Evolutionary conservation across 2,888 invertebrate species (phyloP).

Genomic region (Horisme vitalbata): DNA sequence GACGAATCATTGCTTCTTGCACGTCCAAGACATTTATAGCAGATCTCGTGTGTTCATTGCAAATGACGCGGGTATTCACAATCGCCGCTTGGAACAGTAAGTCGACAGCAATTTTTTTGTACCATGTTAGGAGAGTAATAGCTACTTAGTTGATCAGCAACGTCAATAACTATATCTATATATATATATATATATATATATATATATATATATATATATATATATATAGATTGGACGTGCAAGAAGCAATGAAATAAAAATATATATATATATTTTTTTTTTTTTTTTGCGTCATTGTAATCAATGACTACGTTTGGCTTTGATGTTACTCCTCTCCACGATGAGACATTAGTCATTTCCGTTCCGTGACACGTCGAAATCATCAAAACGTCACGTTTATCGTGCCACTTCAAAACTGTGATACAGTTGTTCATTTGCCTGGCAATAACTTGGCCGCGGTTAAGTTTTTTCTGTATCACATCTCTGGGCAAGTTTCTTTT

Average conservation of each 20-base stretch:
- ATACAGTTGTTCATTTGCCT: slow-evolving; percentile 28
- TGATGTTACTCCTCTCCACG: not conserved
- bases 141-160: slow-evolving; percentile 11
- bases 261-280: too few species aligned
- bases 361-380: slow-evolving; percentile 33
- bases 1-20: slow-evolving; percentile 19
- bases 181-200: too few species aligned
- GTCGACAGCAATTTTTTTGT: slow-evolving; percentile 21
- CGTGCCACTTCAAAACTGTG: slow-evolving; percentile 33
- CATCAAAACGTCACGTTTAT: slow-evolving; percentile 31
- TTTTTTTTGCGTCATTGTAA: slow-evolving; percentile 9
- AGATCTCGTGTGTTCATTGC: slow-evolving; percentile 15
- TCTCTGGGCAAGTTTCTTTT: slow-evolving; percentile 26
- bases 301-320: slow-evolving; percentile 6
- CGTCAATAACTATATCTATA: slow-evolving; percentile 16
- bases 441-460: slow-evolving; percentile 21
- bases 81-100: slow-evolving; percentile 16
- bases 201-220: too few species aligned
- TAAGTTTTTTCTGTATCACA: slow-evolving; percentile 21
- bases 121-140: slow-evolving; percentile 11
- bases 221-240: too few species aligned
- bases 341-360: slow-evolving; percentile 13
- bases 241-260: too few species aligned
- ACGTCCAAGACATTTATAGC: slow-evolving; percentile 13
- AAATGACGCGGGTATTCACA: slow-evolving; percentile 20